Base-by-base conservation (phyloP, 2,888 invertebrate genomes). In the Eustalomyia histrio region DNA sequence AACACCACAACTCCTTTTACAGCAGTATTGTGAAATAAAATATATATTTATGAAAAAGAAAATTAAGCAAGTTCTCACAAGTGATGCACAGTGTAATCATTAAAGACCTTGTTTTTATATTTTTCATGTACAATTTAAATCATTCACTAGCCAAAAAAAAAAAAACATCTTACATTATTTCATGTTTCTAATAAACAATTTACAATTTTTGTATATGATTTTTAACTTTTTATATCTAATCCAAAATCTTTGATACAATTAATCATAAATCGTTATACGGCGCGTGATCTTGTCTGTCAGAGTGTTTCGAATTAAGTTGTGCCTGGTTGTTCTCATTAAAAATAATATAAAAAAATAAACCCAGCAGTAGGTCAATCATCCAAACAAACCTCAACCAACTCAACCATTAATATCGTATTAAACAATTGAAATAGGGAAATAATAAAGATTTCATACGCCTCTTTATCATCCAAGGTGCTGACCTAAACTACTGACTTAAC, bases 361-460 rank as follows among this genome's bases (percentile, higher is more conserved):
- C 67, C 79, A 82, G 80, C 82, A 83, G 82, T 82, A 58, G 80
- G 80, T 75, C 79, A 80, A 47, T 55, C 55, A 67, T 52, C 68
- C 67, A 47, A 73, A 35, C 21, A 68, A 53, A 52, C 43, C 65
- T 43, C 58, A 67, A 21, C 58, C 33, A 63, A n/a, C n/a, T 57
- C 55, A 53, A 61, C 55, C 61, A 73, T 73, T 64, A 47, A 81
- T 79, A 76, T n/a, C n/a, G n/a, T n/a, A n/a, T 76, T 69, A 73
- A 81, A 76, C 73, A 64, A 76, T 60, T 55, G 50, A 78, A 75
- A 64, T 58, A 24, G 55, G 61, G 55, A 47, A 72, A 80, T 82
- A 82, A 76, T 82, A 63, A 80, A 82, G 76, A 82, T 75, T 83
- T 83, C 82, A 65, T 72, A 76, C 82, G 83, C 76, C 83, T 79